Base-by-base conservation (phyloP, 2,113 vertebrate species). In the Brachirus orientalis region DNA sequence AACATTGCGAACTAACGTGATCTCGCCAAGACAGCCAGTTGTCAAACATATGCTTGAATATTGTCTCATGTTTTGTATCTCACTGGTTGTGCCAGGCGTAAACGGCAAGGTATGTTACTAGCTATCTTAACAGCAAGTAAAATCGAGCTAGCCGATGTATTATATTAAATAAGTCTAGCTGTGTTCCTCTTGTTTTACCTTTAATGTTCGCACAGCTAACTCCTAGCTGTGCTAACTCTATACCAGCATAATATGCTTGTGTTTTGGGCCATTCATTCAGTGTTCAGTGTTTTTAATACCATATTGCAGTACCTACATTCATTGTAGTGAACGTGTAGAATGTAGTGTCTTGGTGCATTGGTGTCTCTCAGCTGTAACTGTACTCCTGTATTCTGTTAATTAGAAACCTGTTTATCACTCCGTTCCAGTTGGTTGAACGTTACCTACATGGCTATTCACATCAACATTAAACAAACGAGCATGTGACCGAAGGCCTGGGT, bases 401-500 rank as follows among this genome's bases (percentile, higher is more conserved):
- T 12, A 58, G 53, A 46, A 78, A 64, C 70, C 63, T 58, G 60
- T 37, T 41, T 69, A 35, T 65, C 28, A 13, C 10, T 10, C 1
- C 63, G 36, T 90, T 82, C 36, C 85, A 83, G 83, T 66, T 63
- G 72, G 43, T 52, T 85, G 50, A 82, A 77, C 62, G 19, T 59
- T 55, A 68, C 20, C 54, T 75, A 19, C n/a, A 63, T 78, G 72
- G 77, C 77, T 58, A 19, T 8, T 45, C 46, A 50, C 47, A 83
- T 59, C 69, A 69, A 72, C 75, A 70, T 65, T 51, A 69, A 72
- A 63, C 56, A 79, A 40, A 77, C 35, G 79, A 86, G 76, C 84
- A 90, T 90, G 92, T 91, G 91, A 93, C 85, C 46, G 4, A 68
- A 60, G 56, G 72, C 58, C 45, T 62, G 53, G 20, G 37, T 79